Evolutionary conservation across 2,113 vertebrate species (phyloP).

Genomic region (Anoplopoma fimbria): DNA sequence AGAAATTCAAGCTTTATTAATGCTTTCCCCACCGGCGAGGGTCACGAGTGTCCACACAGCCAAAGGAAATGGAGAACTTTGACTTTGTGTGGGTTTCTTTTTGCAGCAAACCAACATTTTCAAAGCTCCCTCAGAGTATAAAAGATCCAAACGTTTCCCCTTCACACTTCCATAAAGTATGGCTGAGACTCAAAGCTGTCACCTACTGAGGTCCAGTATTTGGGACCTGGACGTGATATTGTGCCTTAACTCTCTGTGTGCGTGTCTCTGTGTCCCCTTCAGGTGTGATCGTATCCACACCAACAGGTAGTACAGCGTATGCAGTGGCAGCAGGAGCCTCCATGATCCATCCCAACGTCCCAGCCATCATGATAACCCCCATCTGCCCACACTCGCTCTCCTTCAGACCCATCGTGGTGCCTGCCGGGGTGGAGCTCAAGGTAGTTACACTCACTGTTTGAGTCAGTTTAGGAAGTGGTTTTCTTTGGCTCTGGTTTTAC

Average conservation of each 20-base stretch:
- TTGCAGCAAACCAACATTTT: too few relatives aligned
- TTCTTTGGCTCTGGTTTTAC: background rate
- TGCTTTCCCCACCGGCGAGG: too few relatives aligned
- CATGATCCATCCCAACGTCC: constrained; percentile 89
- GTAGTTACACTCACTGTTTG: constrained; percentile 17
- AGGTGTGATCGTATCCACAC: constrained; percentile 87
- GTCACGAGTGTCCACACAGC: too few relatives aligned
- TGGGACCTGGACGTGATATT: too few relatives aligned
- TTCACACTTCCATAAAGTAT: too few relatives aligned
- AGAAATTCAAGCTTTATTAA: too few relatives aligned
- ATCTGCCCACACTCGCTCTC: constrained; percentile 89
- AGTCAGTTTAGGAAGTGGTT: background rate
- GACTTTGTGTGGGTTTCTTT: too few relatives aligned
- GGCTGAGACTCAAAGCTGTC: too few relatives aligned
- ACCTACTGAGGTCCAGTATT: background rate
- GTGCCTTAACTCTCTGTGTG: background rate
- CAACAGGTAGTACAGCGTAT: constrained; percentile 86
- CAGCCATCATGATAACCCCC: constrained; percentile 88
- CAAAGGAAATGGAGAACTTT: too few relatives aligned
- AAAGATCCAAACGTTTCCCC: too few relatives aligned
- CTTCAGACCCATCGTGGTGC: constrained; percentile 88
- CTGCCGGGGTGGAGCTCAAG: constrained; percentile 87
- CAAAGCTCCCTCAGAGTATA: too few relatives aligned
- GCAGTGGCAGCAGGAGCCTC: constrained; percentile 87
- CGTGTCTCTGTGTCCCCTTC: constrained; percentile 26